Percentiles rank a stretch among this genome's conserved stretches.
phyloP scores from a whole-genome alignment of 2,113 vertebrate species.

The Sorex araneus region DNA sequence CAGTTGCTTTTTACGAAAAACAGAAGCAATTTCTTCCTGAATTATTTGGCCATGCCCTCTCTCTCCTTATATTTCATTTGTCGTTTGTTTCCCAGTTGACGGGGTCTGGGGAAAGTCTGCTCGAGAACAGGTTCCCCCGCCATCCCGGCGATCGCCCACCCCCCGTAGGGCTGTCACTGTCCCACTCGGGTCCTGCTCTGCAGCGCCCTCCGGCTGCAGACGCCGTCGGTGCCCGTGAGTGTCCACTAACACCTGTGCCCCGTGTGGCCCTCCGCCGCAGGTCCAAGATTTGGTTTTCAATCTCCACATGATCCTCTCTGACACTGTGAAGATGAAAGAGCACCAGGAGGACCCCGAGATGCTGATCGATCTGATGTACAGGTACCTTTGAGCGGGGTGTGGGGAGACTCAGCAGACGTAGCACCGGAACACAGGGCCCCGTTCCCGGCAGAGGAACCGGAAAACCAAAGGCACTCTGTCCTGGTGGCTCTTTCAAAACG shows the following conservation, averaged over 20 bases:
- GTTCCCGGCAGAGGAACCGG: neutral
- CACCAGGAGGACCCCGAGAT: conserved; percentile 99
- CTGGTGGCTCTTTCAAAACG: neutral
- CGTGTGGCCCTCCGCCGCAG: conserved; percentile 85
- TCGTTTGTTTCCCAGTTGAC: conserved; percentile 33
- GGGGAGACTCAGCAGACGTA: too few relatives aligned
- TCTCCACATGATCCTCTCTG: conserved; percentile 99
- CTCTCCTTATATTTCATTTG: neutral
- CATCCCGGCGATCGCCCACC: too few relatives aligned
- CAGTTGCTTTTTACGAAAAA: neutral
- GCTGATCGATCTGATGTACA: conserved; percentile 99
- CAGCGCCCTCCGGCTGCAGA: neutral
- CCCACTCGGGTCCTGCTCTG: too few relatives aligned
- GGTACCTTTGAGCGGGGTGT: conserved; percentile 86
- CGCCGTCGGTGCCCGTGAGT: conserved; percentile 11
- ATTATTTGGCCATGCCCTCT: neutral
- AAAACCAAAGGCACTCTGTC: neutral
- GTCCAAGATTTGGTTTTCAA: conserved; percentile 99
- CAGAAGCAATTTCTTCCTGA: neutral
- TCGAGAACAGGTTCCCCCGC: neutral
- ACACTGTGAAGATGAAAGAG: conserved; percentile 99
- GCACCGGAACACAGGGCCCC: too few relatives aligned
- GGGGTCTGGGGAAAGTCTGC: neutral
- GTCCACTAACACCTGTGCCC: conserved; percentile 34
- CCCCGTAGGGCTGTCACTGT: too few relatives aligned